phyloP scores from a whole-genome alignment of 2,113 vertebrate genomes.

The Noctilio leporinus region DNA sequence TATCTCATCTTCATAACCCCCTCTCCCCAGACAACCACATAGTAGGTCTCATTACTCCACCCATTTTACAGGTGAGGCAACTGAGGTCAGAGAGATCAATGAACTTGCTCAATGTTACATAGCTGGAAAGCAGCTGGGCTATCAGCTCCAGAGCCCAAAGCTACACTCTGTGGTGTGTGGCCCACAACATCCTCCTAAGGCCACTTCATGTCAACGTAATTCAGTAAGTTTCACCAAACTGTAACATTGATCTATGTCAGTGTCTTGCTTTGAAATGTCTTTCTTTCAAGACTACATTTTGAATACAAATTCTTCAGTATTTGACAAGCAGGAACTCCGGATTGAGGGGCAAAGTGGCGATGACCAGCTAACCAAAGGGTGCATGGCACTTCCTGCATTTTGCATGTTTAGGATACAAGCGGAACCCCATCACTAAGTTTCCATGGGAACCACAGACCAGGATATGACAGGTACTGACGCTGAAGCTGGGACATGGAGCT shows the following conservation, averaged over 20 bases:
- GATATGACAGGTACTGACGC: not conserved
- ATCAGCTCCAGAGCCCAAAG: not conserved
- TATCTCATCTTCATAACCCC: not conserved
- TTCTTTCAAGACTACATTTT: not conserved
- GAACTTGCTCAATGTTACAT: not conserved
- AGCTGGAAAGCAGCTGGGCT: not conserved
- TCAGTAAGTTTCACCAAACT: not conserved
- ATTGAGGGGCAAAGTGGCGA: not conserved
- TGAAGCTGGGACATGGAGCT: conserved; percentile 80
- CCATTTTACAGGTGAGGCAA: not conserved
- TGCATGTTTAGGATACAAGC: not conserved
- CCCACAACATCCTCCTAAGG: not conserved
- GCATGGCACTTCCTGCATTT: not conserved
- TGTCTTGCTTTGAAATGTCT: not conserved
- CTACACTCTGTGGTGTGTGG: not conserved
- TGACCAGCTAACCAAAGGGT: not conserved
- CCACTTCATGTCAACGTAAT: not conserved
- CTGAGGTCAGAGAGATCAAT: not conserved
- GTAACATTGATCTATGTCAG: not conserved
- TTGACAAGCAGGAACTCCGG: not conserved
- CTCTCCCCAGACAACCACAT: not conserved
- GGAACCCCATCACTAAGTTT: conserved; percentile 21
- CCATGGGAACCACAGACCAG: not conserved
- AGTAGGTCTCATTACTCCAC: not conserved
- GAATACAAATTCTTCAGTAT: not conserved